These are phyloP conservation scores for Noctua janthina DNA, from an alignment of 2,888 invertebrate species.

Conservation along the genomic window DNA sequence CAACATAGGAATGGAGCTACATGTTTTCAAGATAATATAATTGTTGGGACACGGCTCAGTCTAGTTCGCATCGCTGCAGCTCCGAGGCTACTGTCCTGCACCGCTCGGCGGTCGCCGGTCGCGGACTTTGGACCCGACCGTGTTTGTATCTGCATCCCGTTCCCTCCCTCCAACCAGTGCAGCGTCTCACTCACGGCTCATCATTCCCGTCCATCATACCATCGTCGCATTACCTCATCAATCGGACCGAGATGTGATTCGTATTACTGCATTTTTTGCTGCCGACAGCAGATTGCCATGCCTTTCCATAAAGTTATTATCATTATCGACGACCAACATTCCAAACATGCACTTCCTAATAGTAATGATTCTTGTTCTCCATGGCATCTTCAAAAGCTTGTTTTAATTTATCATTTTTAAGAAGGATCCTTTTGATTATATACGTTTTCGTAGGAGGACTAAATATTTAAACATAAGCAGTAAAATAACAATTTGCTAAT, in stretches of 20 bases:
- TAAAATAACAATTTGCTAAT: constrained; percentile 37
- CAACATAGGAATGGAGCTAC: constrained; percentile 1
- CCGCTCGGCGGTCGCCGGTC: constrained; percentile 73
- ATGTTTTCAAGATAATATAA: constrained; percentile 25
- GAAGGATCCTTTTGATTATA: background rate
- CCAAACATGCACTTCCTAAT: constrained; percentile 27
- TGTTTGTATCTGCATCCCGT: constrained; percentile 83
- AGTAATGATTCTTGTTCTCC: constrained; percentile 2
- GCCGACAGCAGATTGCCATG: constrained; percentile 54
- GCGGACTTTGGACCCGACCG: constrained; percentile 86
- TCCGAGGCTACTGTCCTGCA: constrained; percentile 81
- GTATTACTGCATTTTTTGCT: constrained; percentile 82
- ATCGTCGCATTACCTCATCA: constrained; percentile 82
- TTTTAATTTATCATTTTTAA: background rate
- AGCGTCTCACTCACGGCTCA: constrained; percentile 70
- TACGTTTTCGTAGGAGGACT: constrained; percentile 2
- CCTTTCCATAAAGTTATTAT: constrained; percentile 59
- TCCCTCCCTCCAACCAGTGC: constrained; percentile 72
- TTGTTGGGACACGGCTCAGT: constrained; percentile 52
- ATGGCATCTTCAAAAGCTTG: background rate
- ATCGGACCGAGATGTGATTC: constrained; percentile 76
- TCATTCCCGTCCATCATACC: constrained; percentile 73
- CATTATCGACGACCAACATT: constrained; percentile 54
- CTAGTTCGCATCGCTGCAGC: constrained; percentile 63
- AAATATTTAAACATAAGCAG: constrained; percentile 10